These are phyloP conservation scores for Laupala kohalensis DNA, from an alignment of 1,140 invertebrate species.

Conservation along the genomic window DNA sequence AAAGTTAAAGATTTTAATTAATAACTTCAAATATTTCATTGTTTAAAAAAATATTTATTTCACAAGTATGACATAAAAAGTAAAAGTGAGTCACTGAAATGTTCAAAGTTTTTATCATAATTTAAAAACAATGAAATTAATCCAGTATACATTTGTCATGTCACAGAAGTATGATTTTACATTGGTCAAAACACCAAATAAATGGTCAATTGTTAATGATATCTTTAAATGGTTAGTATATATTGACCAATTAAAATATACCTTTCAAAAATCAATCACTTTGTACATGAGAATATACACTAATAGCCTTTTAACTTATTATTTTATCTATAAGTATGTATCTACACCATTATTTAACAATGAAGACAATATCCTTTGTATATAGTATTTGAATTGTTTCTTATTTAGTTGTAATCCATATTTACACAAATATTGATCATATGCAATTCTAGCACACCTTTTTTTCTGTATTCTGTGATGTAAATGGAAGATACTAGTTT, in stretches of 20 bases:
- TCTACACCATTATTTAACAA: neutral
- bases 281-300: no score
- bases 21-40: no score
- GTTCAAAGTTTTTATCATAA: neutral
- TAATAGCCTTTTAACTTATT: no score
- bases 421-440: neutral
- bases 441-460: neutral
- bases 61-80: neutral
- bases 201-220: no score
- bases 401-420: neutral
- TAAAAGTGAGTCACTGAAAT: neutral
- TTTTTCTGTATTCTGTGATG: neutral
- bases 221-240: no score
- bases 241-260: no score
- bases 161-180: neutral
- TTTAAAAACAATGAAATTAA: neutral
- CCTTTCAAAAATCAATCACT: no score
- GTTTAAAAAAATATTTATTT: neutral
- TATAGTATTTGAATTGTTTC: neutral
- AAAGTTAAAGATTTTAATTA: no score
- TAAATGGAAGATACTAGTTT: neutral
- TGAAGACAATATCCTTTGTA: slow-evolving; percentile 15
- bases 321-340: neutral
- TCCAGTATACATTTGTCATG: neutral
- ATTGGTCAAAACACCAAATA: no score